Evolutionary conservation across 2,797 vertebrate species (phyloP).

Genomic region (Hippocampus kuda): DNA sequence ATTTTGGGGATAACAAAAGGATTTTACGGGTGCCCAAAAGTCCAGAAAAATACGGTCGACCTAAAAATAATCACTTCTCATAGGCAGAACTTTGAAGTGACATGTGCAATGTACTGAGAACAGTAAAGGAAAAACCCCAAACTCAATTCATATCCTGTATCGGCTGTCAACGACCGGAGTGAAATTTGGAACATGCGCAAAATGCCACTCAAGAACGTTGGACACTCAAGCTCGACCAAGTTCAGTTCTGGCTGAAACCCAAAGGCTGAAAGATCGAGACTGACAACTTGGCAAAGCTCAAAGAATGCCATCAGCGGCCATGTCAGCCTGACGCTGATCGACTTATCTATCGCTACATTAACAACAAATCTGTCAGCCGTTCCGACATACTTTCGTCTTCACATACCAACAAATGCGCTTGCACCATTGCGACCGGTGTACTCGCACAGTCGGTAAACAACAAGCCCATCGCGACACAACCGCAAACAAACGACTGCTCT

Average conservation of each 20-base stretch:
- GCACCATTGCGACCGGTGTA: background rate
- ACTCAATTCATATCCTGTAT: background rate
- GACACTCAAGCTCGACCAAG: background rate
- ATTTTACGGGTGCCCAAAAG: background rate
- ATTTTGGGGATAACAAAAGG: background rate
- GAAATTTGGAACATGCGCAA: constrained; percentile 9
- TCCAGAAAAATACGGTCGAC: background rate
- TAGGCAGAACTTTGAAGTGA: background rate
- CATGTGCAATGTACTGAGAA: background rate
- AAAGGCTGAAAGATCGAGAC: constrained; percentile 24
- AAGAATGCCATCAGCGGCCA: constrained; percentile 24
- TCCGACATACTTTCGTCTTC: constrained; percentile 12
- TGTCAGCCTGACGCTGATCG: constrained; percentile 19
- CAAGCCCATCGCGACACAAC: background rate
- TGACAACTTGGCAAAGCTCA: constrained; percentile 20
- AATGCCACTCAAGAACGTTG: constrained; percentile 21
- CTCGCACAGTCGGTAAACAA: background rate
- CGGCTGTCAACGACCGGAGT: constrained; percentile 30
- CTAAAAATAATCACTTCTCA: too few relatives aligned
- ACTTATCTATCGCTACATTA: constrained; percentile 14
- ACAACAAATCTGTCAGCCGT: constrained; percentile 34
- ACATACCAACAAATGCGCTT: background rate
- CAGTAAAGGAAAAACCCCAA: background rate
- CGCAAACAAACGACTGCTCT: constrained; percentile 2
- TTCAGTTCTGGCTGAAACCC: constrained; percentile 30